Evolutionary conservation across 2,797 vertebrate genomes (phyloP).

Genomic region (Liasis olivaceus): DNA sequence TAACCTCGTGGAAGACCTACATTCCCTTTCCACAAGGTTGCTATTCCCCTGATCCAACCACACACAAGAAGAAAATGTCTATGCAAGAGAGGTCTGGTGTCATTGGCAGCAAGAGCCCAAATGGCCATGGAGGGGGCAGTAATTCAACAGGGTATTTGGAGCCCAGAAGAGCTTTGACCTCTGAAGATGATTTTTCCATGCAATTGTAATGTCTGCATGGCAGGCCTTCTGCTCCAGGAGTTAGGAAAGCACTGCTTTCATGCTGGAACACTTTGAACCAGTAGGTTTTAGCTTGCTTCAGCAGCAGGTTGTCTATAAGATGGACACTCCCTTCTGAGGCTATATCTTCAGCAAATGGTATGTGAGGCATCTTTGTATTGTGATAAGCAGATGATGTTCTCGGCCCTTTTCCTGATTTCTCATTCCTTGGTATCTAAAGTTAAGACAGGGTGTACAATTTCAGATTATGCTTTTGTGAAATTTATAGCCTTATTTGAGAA

Average conservation of each 20-base stretch:
- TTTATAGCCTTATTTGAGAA: not conserved
- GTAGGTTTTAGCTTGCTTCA: not conserved
- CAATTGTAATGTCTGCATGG: not conserved
- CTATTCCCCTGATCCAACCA: not conserved
- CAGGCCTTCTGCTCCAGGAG: not conserved
- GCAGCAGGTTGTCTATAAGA: not conserved
- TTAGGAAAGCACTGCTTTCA: not conserved
- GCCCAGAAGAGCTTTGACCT: too few relatives aligned
- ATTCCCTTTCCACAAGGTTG: not conserved
- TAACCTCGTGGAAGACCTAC: not conserved
- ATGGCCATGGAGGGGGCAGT: too few relatives aligned
- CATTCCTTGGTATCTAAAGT: not conserved
- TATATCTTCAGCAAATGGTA: not conserved
- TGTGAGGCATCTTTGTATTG: not conserved
- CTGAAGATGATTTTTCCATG: not conserved
- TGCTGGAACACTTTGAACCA: not conserved
- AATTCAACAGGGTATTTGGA: too few relatives aligned
- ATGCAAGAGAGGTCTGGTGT: too few relatives aligned
- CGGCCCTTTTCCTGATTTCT: not conserved
- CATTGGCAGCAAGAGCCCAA: too few relatives aligned
- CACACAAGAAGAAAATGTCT: too few relatives aligned
- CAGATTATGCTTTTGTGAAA: not conserved
- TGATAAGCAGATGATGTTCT: not conserved
- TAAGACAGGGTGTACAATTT: not conserved
- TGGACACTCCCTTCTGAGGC: not conserved